phyloP scores from a whole-genome alignment of 2,888 invertebrate genomes.

The Tinea semifulvella region DNA sequence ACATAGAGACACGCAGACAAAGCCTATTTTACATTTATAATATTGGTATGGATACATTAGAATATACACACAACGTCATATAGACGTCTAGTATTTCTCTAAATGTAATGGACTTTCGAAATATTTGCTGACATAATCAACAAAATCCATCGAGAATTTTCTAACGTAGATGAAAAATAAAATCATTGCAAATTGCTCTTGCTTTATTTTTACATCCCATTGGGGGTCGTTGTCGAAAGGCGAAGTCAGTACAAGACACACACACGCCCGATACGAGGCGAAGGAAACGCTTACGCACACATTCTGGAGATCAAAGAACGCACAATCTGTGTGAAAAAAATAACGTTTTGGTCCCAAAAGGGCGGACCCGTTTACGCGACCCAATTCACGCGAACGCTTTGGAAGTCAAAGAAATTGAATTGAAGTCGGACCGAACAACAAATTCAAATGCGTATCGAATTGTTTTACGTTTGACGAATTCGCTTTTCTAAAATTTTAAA shows the following conservation, averaged over 20 bases:
- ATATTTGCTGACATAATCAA: constrained; percentile 1
- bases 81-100: no score
- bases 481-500: constrained; percentile 60
- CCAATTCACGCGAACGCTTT: constrained; percentile 62
- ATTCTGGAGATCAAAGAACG: constrained; percentile 63
- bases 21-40: no score
- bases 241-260: constrained; percentile 41
- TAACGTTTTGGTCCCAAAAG: constrained; percentile 64
- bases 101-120: no score
- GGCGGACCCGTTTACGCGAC: constrained; percentile 66
- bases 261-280: constrained; percentile 51
- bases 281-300: constrained; percentile 64
- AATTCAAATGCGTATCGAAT: constrained; percentile 67
- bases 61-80: no score
- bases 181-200: constrained; percentile 43
- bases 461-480: constrained; percentile 67
- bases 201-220: constrained; percentile 54
- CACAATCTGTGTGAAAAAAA: constrained; percentile 66
- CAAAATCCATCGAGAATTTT: not conserved
- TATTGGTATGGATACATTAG: no score
- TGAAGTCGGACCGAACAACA: constrained; percentile 58
- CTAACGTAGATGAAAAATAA: constrained; percentile 22
- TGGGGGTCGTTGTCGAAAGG: constrained; percentile 48
- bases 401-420: constrained; percentile 63
- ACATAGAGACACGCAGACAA: no score